Evolutionary conservation across 1,140 invertebrate genomes (phyloP).

Genomic region (Manduca sexta): DNA sequence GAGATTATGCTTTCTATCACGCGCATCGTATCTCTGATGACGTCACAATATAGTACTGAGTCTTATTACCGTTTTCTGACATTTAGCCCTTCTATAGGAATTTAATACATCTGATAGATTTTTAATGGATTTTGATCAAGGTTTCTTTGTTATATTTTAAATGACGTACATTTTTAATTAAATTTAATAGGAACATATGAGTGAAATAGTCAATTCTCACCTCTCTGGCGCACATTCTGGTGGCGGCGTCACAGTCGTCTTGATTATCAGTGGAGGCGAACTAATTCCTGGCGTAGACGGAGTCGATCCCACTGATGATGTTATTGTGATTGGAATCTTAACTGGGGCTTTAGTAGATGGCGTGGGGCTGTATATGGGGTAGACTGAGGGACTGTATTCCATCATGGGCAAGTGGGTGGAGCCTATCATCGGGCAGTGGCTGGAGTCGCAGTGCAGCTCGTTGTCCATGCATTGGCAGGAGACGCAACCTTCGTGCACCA

Average conservation of each 20-base stretch:
- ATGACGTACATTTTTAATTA: too few species aligned
- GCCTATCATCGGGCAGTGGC: slow-evolving; percentile 45
- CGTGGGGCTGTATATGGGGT: slow-evolving; percentile 1
- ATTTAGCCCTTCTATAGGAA: too few species aligned
- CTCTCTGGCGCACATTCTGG: slow-evolving; percentile 52
- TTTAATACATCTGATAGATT: too few species aligned
- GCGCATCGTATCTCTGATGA: too few species aligned
- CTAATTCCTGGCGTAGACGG: slow-evolving; percentile 9
- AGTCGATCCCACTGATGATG: too few species aligned
- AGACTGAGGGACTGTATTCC: slow-evolving; percentile 4
- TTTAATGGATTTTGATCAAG: too few species aligned
- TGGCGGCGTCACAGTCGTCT: slow-evolving; percentile 43
- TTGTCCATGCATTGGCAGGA: slow-evolving; percentile 86
- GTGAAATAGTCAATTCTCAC: slow-evolving; percentile 15
- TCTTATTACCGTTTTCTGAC: too few species aligned
- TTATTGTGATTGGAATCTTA: slow-evolving; percentile 2
- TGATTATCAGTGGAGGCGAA: slow-evolving; percentile 32
- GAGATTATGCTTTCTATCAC: too few species aligned
- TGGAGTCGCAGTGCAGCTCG: slow-evolving; percentile 78
- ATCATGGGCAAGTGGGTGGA: slow-evolving; percentile 25
- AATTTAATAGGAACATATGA: not conserved
- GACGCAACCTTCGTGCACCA: slow-evolving; percentile 76
- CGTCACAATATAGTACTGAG: too few species aligned
- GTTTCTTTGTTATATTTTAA: too few species aligned
- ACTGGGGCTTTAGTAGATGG: slow-evolving; percentile 2